A percentile compares a stretch with the other conserved stretches of the same genome.
These are phyloP conservation scores for Dolichallabes microphthalmus DNA, from an alignment of 2,113 vertebrate species.

Conservation along the genomic window DNA sequence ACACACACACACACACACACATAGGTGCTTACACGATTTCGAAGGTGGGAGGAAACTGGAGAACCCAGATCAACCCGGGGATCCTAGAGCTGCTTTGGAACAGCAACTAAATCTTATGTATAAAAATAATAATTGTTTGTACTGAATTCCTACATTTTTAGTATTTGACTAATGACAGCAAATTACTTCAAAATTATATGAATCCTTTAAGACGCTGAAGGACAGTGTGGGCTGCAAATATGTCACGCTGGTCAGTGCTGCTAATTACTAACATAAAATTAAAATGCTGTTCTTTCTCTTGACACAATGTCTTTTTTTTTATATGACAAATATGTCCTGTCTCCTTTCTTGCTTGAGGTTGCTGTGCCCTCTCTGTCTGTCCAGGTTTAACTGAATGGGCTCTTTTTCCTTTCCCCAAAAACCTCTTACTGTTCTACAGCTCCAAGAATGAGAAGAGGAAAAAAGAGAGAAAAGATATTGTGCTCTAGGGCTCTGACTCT, in stretches of 20 bases:
- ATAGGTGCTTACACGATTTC: not conserved
- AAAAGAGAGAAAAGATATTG: conserved; percentile 68
- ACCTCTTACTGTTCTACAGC: conserved; percentile 31
- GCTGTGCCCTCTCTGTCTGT: conserved; percentile 42
- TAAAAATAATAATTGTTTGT: not conserved
- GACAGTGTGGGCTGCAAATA: not conserved
- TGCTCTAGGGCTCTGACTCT: conserved; percentile 73
- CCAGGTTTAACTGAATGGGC: conserved; percentile 14
- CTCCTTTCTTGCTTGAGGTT: conserved; percentile 45
- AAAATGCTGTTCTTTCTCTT: not conserved
- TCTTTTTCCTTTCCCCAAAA: conserved; percentile 16
- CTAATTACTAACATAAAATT: not conserved
- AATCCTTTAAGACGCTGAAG: not conserved
- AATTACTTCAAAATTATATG: not conserved
- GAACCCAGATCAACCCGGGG: not conserved
- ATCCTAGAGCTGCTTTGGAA: not conserved
- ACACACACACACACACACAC: not conserved
- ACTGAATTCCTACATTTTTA: not conserved
- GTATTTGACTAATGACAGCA: not conserved
- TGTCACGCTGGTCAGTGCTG: not conserved
- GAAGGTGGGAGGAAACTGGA: not conserved
- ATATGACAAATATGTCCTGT: not conserved
- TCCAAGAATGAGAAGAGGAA: conserved; percentile 40
- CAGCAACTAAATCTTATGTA: not conserved
- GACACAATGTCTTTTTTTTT: not conserved